Evolutionary conservation across 2,888 invertebrate species (phyloP).

Genomic region (Itoplectis maculator): DNA sequence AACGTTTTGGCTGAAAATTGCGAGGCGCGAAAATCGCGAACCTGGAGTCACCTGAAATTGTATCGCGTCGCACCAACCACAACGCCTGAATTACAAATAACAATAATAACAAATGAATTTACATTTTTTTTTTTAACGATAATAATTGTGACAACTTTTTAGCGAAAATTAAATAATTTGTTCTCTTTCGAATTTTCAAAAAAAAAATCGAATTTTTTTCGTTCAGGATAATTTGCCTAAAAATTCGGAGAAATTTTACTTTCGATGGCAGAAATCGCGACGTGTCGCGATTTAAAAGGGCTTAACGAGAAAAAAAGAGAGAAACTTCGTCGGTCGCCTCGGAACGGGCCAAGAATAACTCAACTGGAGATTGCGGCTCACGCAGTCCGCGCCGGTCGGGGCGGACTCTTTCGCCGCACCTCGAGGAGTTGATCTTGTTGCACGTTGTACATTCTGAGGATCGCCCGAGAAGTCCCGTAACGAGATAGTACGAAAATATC

Average conservation of each 20-base stretch:
- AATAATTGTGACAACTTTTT: too few species aligned
- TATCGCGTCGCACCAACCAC: not conserved
- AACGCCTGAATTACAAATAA: too few species aligned
- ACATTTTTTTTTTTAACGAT: too few species aligned
- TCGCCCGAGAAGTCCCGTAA: conserved; percentile 1
- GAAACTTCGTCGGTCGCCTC: conserved; percentile 74
- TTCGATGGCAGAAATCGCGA: not conserved
- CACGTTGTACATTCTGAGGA: conserved; percentile 41
- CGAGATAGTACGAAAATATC: conserved; percentile 57
- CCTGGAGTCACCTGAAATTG: conserved; percentile 49
- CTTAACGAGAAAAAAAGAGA: conserved; percentile 53
- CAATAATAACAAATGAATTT: too few species aligned
- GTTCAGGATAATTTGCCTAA: too few species aligned
- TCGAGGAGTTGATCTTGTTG: conserved; percentile 65
- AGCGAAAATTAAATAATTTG: too few species aligned
- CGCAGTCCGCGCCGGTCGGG: conserved; percentile 11
- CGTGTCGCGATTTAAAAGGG: too few species aligned
- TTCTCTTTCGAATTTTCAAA: too few species aligned
- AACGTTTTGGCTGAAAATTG: conserved; percentile 54
- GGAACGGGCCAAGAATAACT: conserved; percentile 80
- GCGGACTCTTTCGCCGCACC: conserved; percentile 16
- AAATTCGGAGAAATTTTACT: not conserved
- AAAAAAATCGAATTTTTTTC: not conserved
- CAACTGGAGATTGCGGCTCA: conserved; percentile 77
- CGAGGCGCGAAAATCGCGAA: conserved; percentile 6